A percentile compares a stretch with the other conserved stretches of the same genome.
Evolutionary conservation across 2,797 vertebrate species (phyloP).

Genomic region (Myripristis murdjan): DNA sequence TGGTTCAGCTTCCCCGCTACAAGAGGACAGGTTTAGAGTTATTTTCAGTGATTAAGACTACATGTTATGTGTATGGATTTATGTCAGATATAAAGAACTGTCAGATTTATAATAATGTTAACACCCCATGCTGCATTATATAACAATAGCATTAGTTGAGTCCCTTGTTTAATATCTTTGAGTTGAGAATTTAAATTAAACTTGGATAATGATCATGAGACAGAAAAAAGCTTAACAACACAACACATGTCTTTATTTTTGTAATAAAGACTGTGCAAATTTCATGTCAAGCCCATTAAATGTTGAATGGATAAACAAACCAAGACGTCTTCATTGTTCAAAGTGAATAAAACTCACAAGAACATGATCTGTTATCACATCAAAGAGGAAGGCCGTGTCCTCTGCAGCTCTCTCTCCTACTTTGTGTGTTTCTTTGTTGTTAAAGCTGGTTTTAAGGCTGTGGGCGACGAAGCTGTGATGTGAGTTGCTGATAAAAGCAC

Average conservation of each 20-base stretch:
- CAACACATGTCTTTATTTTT: too few species aligned
- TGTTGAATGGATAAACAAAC: neutral
- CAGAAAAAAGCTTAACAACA: too few species aligned
- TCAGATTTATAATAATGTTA: constrained; percentile 22
- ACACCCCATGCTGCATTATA: constrained; percentile 44
- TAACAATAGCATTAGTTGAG: constrained; percentile 66
- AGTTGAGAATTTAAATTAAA: constrained; percentile 78
- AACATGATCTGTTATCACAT: neutral
- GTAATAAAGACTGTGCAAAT: too few species aligned
- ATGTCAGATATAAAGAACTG: constrained; percentile 48
- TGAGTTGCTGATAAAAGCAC: constrained; percentile 49
- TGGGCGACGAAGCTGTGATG: constrained; percentile 42
- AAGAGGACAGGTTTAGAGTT: constrained; percentile 23
- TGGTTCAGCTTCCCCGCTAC: constrained; percentile 1
- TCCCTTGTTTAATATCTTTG: constrained; percentile 62
- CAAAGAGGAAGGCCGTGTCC: neutral
- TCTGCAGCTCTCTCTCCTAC: neutral
- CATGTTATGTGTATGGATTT: constrained; percentile 32
- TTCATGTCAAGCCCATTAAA: too few species aligned
- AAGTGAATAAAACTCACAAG: too few species aligned
- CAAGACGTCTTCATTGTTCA: neutral
- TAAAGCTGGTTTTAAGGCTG: constrained; percentile 1
- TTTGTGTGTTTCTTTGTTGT: constrained; percentile 17
- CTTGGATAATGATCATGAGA: constrained; percentile 64
- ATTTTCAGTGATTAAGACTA: constrained; percentile 49